phyloP scores from a whole-genome alignment of 2,113 vertebrate genomes.

The Melanocharis versteri region DNA sequence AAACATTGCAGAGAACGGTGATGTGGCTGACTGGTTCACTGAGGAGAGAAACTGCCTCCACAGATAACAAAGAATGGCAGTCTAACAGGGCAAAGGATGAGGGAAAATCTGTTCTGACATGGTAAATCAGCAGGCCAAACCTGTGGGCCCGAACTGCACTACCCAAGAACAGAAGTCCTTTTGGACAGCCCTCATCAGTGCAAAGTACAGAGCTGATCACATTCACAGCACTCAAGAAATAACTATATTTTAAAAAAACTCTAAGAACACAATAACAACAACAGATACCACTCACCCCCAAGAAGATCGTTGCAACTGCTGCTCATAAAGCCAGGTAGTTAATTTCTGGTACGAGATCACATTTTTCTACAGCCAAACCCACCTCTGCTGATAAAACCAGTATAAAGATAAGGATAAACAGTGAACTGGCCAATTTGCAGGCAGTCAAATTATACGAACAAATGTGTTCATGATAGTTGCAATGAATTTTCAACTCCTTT shows the following conservation, averaged over 20 bases:
- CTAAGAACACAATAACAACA: not conserved
- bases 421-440: not conserved
- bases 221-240: not conserved
- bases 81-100: not conserved
- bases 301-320: not conserved
- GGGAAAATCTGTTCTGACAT: not conserved
- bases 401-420: not conserved
- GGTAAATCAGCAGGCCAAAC: not conserved
- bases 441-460: not conserved
- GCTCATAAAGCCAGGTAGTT: not conserved
- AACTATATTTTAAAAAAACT: not conserved
- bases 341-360: not conserved
- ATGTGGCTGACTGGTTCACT: not conserved
- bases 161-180: not conserved
- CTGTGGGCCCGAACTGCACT: not conserved
- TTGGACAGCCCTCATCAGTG: not conserved
- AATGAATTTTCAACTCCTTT: not conserved
- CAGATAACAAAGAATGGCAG: not conserved
- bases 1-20: not conserved
- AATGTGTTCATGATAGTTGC: not conserved
- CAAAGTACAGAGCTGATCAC: not conserved
- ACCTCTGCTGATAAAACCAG: not conserved
- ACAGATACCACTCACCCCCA: fast-evolving
- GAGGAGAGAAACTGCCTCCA: not conserved
- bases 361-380: not conserved